Percentiles rank a stretch among this genome's conserved stretches.
These are phyloP conservation scores for Cryptophagus acutangulus DNA, from an alignment of 2,888 invertebrate genomes.

Conservation along the genomic window DNA sequence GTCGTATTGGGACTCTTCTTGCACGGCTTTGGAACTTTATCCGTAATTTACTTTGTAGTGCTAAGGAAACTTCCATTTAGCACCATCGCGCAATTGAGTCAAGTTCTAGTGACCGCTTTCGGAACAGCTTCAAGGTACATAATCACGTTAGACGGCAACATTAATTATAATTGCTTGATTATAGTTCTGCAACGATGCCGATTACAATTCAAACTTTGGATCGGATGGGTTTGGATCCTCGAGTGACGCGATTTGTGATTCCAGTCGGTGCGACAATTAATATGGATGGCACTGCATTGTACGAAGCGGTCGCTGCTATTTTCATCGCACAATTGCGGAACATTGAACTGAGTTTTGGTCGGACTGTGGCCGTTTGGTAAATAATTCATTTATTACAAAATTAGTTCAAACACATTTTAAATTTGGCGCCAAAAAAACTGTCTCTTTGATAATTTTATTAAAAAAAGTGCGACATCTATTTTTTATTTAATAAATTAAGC, in stretches of 20 bases:
- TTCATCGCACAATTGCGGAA: constrained; percentile 93
- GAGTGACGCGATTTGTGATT: constrained; percentile 90
- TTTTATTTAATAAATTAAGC: too few relatives aligned
- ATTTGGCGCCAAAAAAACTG: too few relatives aligned
- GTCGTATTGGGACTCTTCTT: constrained; percentile 86
- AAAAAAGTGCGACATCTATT: too few relatives aligned
- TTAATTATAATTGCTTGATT: constrained; percentile 7
- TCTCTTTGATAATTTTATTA: too few relatives aligned
- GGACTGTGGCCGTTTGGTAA: constrained; percentile 88
- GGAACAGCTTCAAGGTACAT: constrained; percentile 85
- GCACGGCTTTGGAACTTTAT: constrained; percentile 88
- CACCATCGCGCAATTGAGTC: constrained; percentile 77
- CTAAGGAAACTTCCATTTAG: constrained; percentile 79
- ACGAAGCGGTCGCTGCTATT: constrained; percentile 96
- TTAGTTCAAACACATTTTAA: too few relatives aligned
- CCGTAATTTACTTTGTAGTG: constrained; percentile 76
- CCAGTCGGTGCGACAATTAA: constrained; percentile 98
- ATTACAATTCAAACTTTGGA: constrained; percentile 72
- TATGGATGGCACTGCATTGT: constrained; percentile 96
- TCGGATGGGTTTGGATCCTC: constrained; percentile 82
- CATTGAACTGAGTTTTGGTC: constrained; percentile 76
- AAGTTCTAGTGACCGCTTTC: constrained; percentile 92
- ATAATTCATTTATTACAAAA: constrained; percentile 19
- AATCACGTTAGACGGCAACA: not conserved
- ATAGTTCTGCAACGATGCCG: constrained; percentile 89